Evolutionary conservation across 2,797 vertebrate species (phyloP).

Genomic region (Clamator glandarius): DNA sequence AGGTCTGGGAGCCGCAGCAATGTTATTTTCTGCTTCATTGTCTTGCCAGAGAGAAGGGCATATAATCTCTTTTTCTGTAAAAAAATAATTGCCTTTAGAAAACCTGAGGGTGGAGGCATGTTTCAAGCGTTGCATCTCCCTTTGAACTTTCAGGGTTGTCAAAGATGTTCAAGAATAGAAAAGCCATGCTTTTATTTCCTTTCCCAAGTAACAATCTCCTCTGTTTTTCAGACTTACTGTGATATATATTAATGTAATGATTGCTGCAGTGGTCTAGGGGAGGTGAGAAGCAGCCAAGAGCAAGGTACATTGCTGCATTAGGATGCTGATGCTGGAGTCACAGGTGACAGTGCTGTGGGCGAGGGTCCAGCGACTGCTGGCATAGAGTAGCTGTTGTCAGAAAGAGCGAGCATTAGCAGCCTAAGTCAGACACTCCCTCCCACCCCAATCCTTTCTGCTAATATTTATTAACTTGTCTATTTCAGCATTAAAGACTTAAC

Average conservation of each 20-base stretch:
- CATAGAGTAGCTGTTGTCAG: slow-evolving; percentile 30
- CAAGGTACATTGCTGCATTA: not conserved
- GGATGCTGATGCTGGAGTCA: not conserved
- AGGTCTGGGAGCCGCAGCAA: not conserved
- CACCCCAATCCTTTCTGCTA: not conserved
- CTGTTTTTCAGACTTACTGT: not conserved
- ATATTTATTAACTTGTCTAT: slow-evolving; percentile 28
- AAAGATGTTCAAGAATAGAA: not conserved
- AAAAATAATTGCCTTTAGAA: not conserved
- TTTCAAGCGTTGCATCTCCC: not conserved
- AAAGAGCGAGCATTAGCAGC: slow-evolving; percentile 2
- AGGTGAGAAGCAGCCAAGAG: not conserved
- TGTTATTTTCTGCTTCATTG: not conserved
- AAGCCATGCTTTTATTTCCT: not conserved
- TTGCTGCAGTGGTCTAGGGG: not conserved
- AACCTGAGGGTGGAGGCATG: too few relatives aligned
- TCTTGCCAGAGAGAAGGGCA: not conserved
- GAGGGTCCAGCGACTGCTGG: slow-evolving; percentile 11
- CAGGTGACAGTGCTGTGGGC: slow-evolving; percentile 4
- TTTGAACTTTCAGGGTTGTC: not conserved
- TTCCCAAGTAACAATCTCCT: not conserved
- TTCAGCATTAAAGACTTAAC: not conserved
- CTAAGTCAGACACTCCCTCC: slow-evolving; percentile 15
- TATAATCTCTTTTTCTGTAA: not conserved
- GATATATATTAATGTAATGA: not conserved